Evolutionary conservation across 2,797 vertebrate species (phyloP).

Genomic region (Simalia tracyae): DNA sequence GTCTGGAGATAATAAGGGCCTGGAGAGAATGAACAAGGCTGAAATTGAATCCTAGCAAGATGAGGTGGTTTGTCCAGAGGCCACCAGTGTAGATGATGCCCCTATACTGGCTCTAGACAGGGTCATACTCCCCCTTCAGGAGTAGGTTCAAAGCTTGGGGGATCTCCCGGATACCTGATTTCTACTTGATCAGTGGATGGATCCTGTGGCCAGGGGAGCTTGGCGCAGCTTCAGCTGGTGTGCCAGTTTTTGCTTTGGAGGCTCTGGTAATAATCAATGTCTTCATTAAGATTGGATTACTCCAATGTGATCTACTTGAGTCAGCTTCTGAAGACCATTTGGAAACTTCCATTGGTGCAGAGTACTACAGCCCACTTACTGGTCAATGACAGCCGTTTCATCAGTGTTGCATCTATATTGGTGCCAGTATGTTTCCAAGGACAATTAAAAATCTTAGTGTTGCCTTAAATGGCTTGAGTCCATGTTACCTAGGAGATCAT

Average conservation of each 20-base stretch:
- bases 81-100: neutral
- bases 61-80: neutral
- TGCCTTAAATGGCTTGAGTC: neutral
- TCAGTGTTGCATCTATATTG: neutral
- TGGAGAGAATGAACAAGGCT: neutral
- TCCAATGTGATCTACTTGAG: neutral
- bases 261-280: neutral
- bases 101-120: neutral
- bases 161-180: neutral
- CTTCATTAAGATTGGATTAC: neutral
- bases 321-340: neutral
- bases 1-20: neutral
- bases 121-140: neutral
- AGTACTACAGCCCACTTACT: neutral
- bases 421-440: neutral
- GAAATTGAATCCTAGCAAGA: neutral
- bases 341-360: neutral
- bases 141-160: neutral
- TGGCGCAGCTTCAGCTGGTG: neutral
- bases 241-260: neutral
- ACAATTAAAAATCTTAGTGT: neutral
- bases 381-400: neutral
- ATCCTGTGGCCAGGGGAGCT: neutral
- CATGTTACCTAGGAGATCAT: neutral
- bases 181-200: neutral